phyloP scores from a whole-genome alignment of 2,888 invertebrate species.

The Azorinus chamasolen region DNA sequence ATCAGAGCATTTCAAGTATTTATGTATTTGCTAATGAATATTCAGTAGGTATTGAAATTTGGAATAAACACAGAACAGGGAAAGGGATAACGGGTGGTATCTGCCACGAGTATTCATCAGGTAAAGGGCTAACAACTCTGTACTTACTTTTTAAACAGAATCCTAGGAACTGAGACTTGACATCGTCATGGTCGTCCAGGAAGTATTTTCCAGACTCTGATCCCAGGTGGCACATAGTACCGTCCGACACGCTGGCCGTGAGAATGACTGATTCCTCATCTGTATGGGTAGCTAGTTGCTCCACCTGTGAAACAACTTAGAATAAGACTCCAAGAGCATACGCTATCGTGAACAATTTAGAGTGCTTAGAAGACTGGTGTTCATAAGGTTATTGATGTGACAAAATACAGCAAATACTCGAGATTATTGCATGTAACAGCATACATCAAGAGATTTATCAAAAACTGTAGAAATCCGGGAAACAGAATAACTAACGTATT shows the following conservation, averaged over 20 bases:
- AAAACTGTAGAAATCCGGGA: slow-evolving; percentile 1
- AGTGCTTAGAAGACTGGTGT: background rate
- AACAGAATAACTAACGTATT: background rate
- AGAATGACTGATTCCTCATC: slow-evolving; percentile 48
- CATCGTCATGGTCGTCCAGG: slow-evolving; percentile 46
- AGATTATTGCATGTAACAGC: slow-evolving; percentile 11
- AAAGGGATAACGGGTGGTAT: no score
- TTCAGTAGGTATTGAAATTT: no score
- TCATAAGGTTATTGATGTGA: slow-evolving; percentile 1
- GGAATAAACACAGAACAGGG: no score
- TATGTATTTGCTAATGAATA: no score
- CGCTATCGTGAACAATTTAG: no score
- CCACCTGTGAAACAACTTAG: slow-evolving; percentile 36
- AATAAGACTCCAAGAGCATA: no score
- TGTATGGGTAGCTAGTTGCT: slow-evolving; percentile 34
- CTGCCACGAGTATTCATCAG: no score
- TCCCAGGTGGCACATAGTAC: slow-evolving; percentile 46
- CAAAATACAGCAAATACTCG: slow-evolving; percentile 11
- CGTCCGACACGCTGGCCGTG: slow-evolving; percentile 47
- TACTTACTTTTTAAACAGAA: slow-evolving; percentile 39
- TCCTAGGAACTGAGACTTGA: slow-evolving; percentile 30
- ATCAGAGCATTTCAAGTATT: no score
- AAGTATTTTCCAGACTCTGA: slow-evolving; percentile 47
- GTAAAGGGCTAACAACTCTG: no score
- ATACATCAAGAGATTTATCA: slow-evolving; percentile 5